Evolutionary conservation across 2,113 vertebrate species (phyloP).

Genomic region (Leptobrachium leishanense): DNA sequence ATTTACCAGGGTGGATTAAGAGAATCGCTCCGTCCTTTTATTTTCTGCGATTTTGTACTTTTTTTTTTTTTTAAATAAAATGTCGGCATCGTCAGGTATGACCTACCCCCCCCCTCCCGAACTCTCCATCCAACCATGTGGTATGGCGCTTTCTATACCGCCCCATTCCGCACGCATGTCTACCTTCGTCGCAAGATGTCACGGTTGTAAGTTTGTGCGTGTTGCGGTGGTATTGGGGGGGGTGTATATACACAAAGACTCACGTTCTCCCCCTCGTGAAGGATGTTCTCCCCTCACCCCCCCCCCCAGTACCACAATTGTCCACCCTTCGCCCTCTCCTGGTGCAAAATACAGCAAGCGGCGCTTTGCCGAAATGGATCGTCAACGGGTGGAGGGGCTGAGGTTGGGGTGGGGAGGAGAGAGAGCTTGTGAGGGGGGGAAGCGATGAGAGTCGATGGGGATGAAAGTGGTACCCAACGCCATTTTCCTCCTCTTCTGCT

Average conservation of each 20-base stretch:
- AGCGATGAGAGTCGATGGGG: slow-evolving; percentile 22
- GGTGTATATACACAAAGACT: not conserved
- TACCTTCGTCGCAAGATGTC: not conserved
- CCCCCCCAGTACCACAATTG: not conserved
- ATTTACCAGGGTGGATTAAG: slow-evolving; percentile 22
- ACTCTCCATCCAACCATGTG: too few relatives aligned
- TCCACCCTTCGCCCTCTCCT: slow-evolving; percentile 14
- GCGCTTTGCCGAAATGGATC: slow-evolving; percentile 39
- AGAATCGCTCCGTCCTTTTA: slow-evolving; percentile 6
- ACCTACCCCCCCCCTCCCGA: not conserved
- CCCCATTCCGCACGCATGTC: not conserved
- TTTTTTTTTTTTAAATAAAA: not conserved
- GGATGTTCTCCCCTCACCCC: slow-evolving; percentile 9
- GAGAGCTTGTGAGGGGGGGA: not conserved
- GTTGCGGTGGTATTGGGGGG: slow-evolving; percentile 25
- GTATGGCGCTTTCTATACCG: not conserved
- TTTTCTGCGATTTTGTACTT: not conserved
- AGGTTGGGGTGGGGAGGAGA: slow-evolving; percentile 28
- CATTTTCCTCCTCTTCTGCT: not conserved
- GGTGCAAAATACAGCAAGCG: slow-evolving; percentile 35
- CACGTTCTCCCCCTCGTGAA: slow-evolving; percentile 6
- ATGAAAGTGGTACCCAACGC: slow-evolving; percentile 32
- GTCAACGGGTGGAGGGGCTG: slow-evolving; percentile 26
- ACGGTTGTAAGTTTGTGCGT: slow-evolving; percentile 16
- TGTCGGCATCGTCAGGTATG: not conserved